Evolutionary conservation across 1,140 invertebrate genomes (phyloP).

Genomic region (Nasonia longicornis): DNA sequence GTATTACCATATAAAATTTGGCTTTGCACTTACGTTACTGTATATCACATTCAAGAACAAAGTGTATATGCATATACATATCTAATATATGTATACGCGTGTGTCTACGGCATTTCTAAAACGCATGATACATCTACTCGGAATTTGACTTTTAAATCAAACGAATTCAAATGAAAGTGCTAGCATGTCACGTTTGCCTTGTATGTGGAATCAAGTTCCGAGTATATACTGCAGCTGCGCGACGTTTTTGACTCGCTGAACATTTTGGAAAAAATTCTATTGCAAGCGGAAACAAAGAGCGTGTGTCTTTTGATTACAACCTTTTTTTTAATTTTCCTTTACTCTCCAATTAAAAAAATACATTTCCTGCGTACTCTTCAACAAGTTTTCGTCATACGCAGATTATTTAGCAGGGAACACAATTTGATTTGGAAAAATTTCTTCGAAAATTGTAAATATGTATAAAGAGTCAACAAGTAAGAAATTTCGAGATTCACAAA

Average conservation of each 20-base stretch:
- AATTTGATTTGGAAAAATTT: not conserved
- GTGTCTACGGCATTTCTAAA: not conserved
- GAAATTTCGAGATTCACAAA: not conserved
- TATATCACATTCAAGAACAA: not conserved
- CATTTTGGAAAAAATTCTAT: not conserved
- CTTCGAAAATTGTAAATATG: constrained; percentile 3
- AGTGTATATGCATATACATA: not conserved
- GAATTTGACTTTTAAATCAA: constrained; percentile 17
- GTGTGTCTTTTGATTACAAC: not conserved
- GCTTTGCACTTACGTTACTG: not conserved
- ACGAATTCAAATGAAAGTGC: not conserved
- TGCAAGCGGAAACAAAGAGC: not conserved
- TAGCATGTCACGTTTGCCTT: not conserved
- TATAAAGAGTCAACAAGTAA: not conserved
- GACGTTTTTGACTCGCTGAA: too few species aligned
- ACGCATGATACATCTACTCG: not conserved
- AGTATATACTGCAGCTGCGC: not conserved
- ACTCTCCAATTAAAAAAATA: not conserved
- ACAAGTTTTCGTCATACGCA: not conserved
- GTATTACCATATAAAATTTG: not conserved
- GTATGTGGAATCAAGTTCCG: not conserved
- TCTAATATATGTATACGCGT: not conserved
- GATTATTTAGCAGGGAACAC: not conserved
- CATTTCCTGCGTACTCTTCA: not conserved
- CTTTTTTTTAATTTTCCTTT: not conserved